Evolutionary conservation across 2,888 invertebrate species (phyloP), one percentile per base, ranked within the genome.

Genomic region (Tuberolachnus salignus): DNA sequence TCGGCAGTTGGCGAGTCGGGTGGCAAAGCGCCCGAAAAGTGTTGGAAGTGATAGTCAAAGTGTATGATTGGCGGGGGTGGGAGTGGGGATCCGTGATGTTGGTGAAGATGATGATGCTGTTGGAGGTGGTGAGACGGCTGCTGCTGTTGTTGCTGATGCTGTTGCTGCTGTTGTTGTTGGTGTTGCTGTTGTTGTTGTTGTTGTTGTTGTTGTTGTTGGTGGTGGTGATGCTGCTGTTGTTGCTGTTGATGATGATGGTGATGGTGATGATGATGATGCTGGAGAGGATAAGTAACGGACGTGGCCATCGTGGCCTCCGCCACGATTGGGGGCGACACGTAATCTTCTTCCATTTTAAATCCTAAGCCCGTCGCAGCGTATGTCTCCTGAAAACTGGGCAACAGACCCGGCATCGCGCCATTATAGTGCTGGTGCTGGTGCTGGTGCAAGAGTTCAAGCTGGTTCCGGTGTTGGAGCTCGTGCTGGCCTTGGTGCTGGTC

Each of bases 301-400:
- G 85, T 81, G 0, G 84, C 74, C 23, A 82, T 80, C 42, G 83
- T 72, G 72, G 84, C 84, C 13, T 85, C 85, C 11, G 14, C 23
- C 53, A 84, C 9, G 53, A 55, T 49, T 26, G 72, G 19, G 71
- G 81, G 51, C 66, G 81, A 51, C 63, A 80, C 46, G 84, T 92
- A 92, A 83, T 93, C 94, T 84, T 94, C 94, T 85, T 94, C 94
- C 93, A 94, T 93, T 86, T 94, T 94, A 83, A 92, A 90, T 46
- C 91, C 91, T 83, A 90, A 88, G 59, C 89, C 83, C 88, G 89
- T 80, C 89, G 86, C 83, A 88, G 89, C 81, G 89, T 89, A 84
- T 85, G 86, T 94, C 87, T 94, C 94, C 87, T 94, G 93, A 87
- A 94, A 94, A 87, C 94, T 94, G 82, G 94, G 94, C 84, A 94